Evolutionary conservation across 2,113 vertebrate species (phyloP), one percentile per base, ranked within the genome.

Genomic region (Cheirogaleus medius): DNA sequence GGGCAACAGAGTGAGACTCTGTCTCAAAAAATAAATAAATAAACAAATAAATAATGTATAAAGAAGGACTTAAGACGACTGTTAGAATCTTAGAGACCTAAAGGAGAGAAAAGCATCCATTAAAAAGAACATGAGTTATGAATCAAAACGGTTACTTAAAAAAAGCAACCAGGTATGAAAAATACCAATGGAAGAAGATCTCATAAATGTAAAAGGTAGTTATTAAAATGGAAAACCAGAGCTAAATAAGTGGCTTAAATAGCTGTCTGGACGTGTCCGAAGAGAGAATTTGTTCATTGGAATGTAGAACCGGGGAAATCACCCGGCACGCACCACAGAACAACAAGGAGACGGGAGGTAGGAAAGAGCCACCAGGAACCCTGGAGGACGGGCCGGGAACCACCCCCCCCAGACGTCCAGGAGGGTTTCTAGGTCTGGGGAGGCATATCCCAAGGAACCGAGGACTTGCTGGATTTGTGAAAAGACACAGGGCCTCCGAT

Each of bases 401-500:
- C 10, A 23, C 23, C 10, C 23, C 66, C 37, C 11, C 15, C 39
- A 3, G 15, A 12, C 1, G 29, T 32, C 18, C 39, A 29, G 20
- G 6, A 37, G 42, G 3, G 32, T 74, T 34, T 76, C 18, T 56
- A 63, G 34, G 32, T 71, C 23, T 8, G 1, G 8, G 23, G 42
- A 52, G 11, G 37, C 23, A 20, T 12, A 0, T 12, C 23, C 34
- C 4, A n/a, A 49, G 84, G 60, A 32, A 64, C 32, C 1, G 0
- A 58, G 63, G 29, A 3, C 27, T 39, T 44, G 87, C 84, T 14
- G 8, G 25, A 34, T 71, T 37, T 27, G 54, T 58, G 39, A 47
- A 58, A 47, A 44, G 37, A 47, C 39, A 3, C 42, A 32, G 20
- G 49, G 68, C 68, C 44, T 64, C 56, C 34, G 25, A 32, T 2